Evolutionary conservation across 2,113 vertebrate genomes (phyloP).

Genomic region (Actinemys pallida): DNA sequence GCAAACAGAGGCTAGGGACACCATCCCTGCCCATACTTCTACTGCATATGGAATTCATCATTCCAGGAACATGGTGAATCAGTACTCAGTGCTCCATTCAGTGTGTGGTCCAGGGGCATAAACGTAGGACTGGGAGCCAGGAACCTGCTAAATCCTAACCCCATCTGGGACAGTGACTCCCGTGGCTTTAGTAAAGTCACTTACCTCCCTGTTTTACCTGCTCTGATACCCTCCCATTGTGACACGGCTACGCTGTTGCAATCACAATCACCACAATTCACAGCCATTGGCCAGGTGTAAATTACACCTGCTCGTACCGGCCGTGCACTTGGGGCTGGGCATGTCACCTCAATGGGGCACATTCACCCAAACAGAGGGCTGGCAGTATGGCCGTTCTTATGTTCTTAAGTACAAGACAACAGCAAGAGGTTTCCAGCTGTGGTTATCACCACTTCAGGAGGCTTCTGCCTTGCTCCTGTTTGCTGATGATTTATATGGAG

Average conservation of each 20-base stretch:
- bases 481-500: constrained; percentile 71
- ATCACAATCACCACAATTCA: not conserved
- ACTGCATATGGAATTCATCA: no score
- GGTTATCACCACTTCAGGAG: constrained; percentile 2
- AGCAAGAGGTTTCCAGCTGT: constrained; percentile 18
- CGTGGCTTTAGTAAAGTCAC: rapidly evolving
- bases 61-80: no score
- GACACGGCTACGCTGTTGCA: not conserved
- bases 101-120: no score
- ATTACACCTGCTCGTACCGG: not conserved
- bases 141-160: not conserved
- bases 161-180: not conserved
- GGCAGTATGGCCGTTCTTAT: no score
- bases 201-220: not conserved
- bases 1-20: no score
- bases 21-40: no score
- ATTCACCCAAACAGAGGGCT: no score
- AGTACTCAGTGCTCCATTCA: no score
- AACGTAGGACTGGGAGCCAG: not conserved
- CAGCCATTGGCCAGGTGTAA: not conserved
- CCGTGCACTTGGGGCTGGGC: no score
- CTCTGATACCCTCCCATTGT: no score
- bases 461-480: not conserved
- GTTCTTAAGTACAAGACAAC: not conserved
- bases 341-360: no score